Evolutionary conservation across 2,888 invertebrate genomes (phyloP).

Genomic region (Caenorhabditis japonica): DNA sequence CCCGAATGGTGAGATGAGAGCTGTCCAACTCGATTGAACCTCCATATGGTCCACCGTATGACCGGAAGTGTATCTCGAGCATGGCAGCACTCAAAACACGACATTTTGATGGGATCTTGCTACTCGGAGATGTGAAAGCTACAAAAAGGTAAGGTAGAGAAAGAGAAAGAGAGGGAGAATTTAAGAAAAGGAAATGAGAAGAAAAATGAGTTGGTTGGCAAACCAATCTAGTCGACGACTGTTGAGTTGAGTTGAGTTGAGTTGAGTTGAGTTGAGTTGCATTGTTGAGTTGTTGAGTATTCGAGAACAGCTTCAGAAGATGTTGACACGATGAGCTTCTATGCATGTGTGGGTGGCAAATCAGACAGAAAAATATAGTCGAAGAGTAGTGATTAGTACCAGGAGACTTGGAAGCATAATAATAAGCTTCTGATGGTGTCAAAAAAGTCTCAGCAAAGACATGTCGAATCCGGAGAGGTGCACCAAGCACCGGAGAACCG

Average conservation of each 20-base stretch:
- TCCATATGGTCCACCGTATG: slow-evolving; percentile 61
- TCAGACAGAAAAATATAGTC: slow-evolving; percentile 14
- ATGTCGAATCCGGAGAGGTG: slow-evolving; percentile 33
- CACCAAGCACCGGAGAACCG: slow-evolving; percentile 4
- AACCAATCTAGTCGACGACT: slow-evolving; percentile 47
- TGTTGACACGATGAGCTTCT: slow-evolving; percentile 29
- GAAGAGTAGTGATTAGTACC: slow-evolving; percentile 29
- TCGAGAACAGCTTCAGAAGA: slow-evolving; percentile 24
- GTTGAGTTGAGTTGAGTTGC: too few relatives aligned
- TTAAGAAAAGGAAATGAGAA: slow-evolving; percentile 4
- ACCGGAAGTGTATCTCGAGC: slow-evolving; percentile 55
- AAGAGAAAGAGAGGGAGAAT: slow-evolving; percentile 3
- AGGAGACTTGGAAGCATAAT: slow-evolving; percentile 14
- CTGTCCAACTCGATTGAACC: slow-evolving; percentile 45
- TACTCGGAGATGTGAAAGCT: slow-evolving; percentile 44
- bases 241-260: slow-evolving; percentile 14
- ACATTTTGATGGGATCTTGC: slow-evolving; percentile 33
- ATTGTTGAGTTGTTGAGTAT: slow-evolving; percentile 20
- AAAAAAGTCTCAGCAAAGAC: slow-evolving; percentile 34
- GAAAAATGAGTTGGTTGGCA: too few relatives aligned
- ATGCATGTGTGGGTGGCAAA: slow-evolving; percentile 19
- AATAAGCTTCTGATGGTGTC: slow-evolving; percentile 17
- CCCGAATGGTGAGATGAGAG: slow-evolving; percentile 30
- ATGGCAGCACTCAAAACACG: slow-evolving; percentile 42
- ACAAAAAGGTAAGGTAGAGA: too few relatives aligned